These are phyloP conservation scores for Diploscapter pachys DNA, from an alignment of 1,140 invertebrate species.

Conservation along the genomic window DNA sequence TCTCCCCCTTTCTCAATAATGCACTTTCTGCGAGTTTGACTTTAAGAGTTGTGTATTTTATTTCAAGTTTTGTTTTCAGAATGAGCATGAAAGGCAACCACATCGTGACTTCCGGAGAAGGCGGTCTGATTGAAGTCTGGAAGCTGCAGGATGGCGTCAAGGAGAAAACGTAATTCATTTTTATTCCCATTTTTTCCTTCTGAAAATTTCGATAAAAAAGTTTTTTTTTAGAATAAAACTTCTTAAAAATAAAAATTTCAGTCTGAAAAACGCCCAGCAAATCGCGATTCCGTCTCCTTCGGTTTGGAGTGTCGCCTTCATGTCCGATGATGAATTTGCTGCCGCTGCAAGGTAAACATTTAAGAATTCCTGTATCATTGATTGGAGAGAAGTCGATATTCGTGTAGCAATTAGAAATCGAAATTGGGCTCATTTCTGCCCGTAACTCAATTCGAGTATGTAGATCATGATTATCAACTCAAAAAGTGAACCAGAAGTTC, in stretches of 20 bases:
- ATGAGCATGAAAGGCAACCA: conserved; percentile 8
- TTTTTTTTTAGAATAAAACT: too few relatives aligned
- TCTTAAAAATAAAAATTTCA: conserved; percentile 6
- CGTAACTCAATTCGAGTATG: too few relatives aligned
- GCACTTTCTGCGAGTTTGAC: too few relatives aligned
- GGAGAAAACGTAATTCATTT: neutral
- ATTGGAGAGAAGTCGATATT: too few relatives aligned
- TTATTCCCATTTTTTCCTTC: neutral
- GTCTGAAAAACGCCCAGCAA: conserved; percentile 67
- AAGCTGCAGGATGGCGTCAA: conserved; percentile 47
- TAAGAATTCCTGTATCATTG: too few relatives aligned
- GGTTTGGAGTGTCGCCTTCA: conserved; percentile 78
- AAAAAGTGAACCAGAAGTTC: too few relatives aligned
- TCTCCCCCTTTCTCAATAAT: neutral
- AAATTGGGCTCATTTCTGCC: too few relatives aligned
- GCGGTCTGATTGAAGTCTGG: conserved; percentile 82
- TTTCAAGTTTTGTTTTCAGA: conserved; percentile 2
- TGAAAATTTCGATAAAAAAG: too few relatives aligned
- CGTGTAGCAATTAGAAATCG: too few relatives aligned
- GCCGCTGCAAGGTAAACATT: conserved; percentile 66
- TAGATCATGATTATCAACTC: too few relatives aligned
- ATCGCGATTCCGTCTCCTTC: conserved; percentile 78
- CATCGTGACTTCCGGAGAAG: conserved; percentile 78
- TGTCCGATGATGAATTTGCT: conserved; percentile 84
- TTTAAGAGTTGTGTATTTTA: conserved; percentile 48